A percentile compares a stretch with the other conserved stretches of the same genome.
These are phyloP conservation scores for Lutra lutra DNA, from an alignment of 2,797 vertebrate species.

Conservation along the genomic window DNA sequence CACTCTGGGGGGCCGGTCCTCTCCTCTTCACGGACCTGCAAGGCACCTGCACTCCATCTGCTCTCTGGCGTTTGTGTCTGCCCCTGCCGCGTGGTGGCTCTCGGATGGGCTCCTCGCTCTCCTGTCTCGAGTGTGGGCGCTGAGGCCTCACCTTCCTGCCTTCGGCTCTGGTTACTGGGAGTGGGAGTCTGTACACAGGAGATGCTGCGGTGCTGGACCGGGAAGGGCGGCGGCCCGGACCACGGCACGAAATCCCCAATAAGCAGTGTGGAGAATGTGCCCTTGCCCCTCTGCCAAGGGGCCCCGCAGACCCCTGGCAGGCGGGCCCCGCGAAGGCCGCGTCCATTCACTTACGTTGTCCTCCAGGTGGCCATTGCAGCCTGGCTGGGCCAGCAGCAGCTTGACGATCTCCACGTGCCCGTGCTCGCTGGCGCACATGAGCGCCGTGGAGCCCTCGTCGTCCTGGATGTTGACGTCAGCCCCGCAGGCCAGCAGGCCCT, in stretches of 20 bases:
- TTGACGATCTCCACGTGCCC: constrained; percentile 98
- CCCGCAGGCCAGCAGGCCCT: constrained; percentile 93
- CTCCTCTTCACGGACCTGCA: not conserved
- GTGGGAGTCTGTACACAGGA: not conserved
- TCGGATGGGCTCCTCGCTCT: not conserved
- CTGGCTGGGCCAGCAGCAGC: constrained; percentile 93
- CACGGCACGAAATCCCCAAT: not conserved
- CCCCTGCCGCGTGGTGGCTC: not conserved
- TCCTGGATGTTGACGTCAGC: constrained; percentile 98
- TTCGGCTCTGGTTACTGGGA: not conserved
- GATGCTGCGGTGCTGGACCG: not conserved
- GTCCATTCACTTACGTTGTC: constrained; percentile 92
- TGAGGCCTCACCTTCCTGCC: not conserved
- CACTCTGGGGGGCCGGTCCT: fast-evolving
- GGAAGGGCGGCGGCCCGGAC: not conserved
- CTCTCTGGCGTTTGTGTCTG: not conserved
- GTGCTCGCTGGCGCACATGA: constrained; percentile 99
- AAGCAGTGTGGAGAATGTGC: not conserved
- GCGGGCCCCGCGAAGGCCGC: fast-evolving
- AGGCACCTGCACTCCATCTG: fast-evolving
- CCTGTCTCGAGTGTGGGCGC: not conserved
- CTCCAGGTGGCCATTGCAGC: constrained; percentile 94
- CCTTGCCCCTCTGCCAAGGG: not conserved
- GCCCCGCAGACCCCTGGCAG: fast-evolving
- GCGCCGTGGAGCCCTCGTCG: constrained; percentile 97